Percentiles rank a stretch among this genome's conserved stretches.
These are phyloP conservation scores for Catocala fraxini DNA, from an alignment of 2,888 invertebrate species.

Conservation along the genomic window DNA sequence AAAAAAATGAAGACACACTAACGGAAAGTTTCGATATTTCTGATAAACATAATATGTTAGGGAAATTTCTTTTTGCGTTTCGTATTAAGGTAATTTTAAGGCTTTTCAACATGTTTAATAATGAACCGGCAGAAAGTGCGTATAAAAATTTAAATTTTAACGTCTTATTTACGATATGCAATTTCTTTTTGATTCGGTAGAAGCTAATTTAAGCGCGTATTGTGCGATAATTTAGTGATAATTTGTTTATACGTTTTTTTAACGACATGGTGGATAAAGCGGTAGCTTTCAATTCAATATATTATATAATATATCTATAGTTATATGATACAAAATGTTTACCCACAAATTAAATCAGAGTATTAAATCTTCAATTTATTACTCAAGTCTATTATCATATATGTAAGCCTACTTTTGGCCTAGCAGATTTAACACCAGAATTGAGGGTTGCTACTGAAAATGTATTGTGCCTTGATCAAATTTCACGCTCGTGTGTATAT, in stretches of 20 bases:
- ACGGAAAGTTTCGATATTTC: too few relatives aligned
- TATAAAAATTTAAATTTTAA: constrained; percentile 34
- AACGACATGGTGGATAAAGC: neutral
- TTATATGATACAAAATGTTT: too few relatives aligned
- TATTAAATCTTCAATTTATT: too few relatives aligned
- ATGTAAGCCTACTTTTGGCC: too few relatives aligned
- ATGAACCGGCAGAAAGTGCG: constrained; percentile 21
- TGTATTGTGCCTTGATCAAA: too few relatives aligned
- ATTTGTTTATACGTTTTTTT: neutral
- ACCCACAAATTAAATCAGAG: too few relatives aligned
- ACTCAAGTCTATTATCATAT: too few relatives aligned
- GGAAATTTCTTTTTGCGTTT: neutral
- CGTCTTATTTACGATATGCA: constrained; percentile 37
- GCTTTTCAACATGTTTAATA: constrained; percentile 21
- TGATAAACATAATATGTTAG: too few relatives aligned
- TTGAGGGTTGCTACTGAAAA: too few relatives aligned
- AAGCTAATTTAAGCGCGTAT: constrained; percentile 17
- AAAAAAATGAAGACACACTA: too few relatives aligned
- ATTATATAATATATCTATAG: neutral
- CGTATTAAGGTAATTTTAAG: constrained; percentile 24
- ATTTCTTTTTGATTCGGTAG: constrained; percentile 28
- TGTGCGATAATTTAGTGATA: neutral
- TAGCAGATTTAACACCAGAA: too few relatives aligned
- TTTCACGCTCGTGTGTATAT: too few relatives aligned
- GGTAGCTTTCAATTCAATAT: neutral